Conservation (phyloP, 2,888 invertebrate genomes). For the Caenorhabditis imperialis region DNA sequence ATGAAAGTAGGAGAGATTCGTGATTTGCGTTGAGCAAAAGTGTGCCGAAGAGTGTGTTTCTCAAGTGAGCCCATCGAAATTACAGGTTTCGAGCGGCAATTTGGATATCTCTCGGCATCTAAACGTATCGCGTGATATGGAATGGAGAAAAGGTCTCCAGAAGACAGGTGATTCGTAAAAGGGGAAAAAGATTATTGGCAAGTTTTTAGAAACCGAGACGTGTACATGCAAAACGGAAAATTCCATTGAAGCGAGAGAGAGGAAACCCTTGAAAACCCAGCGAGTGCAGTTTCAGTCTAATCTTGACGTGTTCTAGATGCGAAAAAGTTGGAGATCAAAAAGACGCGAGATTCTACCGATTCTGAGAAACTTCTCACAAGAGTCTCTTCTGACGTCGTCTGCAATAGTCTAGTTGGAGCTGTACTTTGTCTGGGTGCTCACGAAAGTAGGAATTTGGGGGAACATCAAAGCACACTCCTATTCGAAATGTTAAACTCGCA, state of each 20-base stretch:
- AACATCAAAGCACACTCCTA: too few species aligned
- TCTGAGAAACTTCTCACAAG: not conserved
- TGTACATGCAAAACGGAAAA: slow-evolving; percentile 16
- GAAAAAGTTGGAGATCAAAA: too few species aligned
- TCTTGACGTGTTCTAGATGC: slow-evolving; percentile 8
- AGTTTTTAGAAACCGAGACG: not conserved
- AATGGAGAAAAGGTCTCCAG: slow-evolving; percentile 11
- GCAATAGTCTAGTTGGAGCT: too few species aligned
- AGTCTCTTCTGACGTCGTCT: too few species aligned
- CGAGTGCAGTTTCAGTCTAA: slow-evolving; percentile 9
- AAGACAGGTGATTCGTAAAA: slow-evolving; percentile 32
- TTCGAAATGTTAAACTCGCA: too few species aligned
- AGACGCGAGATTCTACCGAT: not conserved
- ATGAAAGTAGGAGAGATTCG: slow-evolving; percentile 10
- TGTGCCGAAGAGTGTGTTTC: slow-evolving; percentile 15
- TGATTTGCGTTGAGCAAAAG: slow-evolving; percentile 15
- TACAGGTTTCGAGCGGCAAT: slow-evolving; percentile 40
- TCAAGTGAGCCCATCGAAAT: slow-evolving; percentile 25
- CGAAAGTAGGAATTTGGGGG: too few species aligned
- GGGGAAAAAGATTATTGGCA: not conserved
- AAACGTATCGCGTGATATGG: slow-evolving; percentile 30
- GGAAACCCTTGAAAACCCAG: slow-evolving; percentile 23
- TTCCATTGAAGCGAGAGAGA: slow-evolving; percentile 8
- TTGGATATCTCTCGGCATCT: slow-evolving; percentile 13
- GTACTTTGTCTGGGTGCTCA: too few species aligned